These are phyloP conservation scores for Melanotus villosus DNA, from an alignment of 2,888 invertebrate species.

Conservation along the genomic window DNA sequence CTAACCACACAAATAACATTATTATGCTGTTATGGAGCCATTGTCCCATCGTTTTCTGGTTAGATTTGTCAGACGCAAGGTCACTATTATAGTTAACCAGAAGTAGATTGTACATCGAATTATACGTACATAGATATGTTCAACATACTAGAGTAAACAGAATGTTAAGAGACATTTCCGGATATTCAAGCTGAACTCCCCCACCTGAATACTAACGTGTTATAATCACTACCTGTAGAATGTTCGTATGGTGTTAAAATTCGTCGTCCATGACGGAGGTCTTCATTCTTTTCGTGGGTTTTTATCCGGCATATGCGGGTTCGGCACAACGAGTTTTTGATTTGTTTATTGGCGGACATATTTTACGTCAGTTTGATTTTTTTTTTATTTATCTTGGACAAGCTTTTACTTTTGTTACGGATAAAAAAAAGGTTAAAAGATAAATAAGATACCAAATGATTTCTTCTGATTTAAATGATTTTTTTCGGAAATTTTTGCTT, in stretches of 20 bases:
- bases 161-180: slow-evolving; percentile 55
- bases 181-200: slow-evolving; percentile 55
- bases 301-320: slow-evolving; percentile 20
- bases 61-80: slow-evolving; percentile 56
- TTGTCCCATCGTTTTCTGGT: slow-evolving; percentile 56
- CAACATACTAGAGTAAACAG: slow-evolving; percentile 45
- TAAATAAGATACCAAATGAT: too few relatives aligned
- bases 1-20: slow-evolving; percentile 47
- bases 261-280: slow-evolving; percentile 53
- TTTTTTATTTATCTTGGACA: too few relatives aligned
- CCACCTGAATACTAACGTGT: slow-evolving; percentile 55
- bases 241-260: slow-evolving; percentile 47
- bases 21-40: slow-evolving; percentile 50
- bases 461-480: too few relatives aligned
- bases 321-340: slow-evolving; percentile 11
- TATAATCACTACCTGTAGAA: slow-evolving; percentile 56
- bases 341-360: neutral
- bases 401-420: too few relatives aligned
- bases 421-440: too few relatives aligned
- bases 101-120: slow-evolving; percentile 31
- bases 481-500: too few relatives aligned
- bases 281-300: slow-evolving; percentile 43
- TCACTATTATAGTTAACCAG: slow-evolving; percentile 55
- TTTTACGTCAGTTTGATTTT: neutral
- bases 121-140: slow-evolving; percentile 11